These are phyloP conservation scores for Anolis carolinensis DNA, from an alignment of 2,113 vertebrate genomes.

Conservation along the genomic window DNA sequence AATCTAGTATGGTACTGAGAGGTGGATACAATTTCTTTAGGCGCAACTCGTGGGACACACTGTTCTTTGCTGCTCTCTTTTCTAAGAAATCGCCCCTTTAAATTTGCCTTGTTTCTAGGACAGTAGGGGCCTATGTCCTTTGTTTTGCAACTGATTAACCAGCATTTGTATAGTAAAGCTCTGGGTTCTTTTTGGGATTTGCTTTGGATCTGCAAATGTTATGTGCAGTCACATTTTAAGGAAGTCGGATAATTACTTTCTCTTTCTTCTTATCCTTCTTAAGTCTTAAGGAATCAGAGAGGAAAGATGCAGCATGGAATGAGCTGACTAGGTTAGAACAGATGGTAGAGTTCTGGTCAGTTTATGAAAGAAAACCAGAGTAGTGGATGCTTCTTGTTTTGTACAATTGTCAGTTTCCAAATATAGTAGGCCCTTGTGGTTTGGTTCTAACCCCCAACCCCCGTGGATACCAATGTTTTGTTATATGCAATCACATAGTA, in stretches of 20 bases:
- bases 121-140: neutral
- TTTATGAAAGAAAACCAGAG: conserved; percentile 13
- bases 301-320: conserved; percentile 34
- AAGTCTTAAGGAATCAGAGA: neutral
- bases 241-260: neutral
- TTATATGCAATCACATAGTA: too few relatives aligned
- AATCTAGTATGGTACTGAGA: neutral
- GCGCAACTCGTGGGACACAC: too few relatives aligned
- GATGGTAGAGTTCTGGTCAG: conserved; percentile 22
- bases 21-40: neutral
- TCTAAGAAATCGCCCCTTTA: neutral
- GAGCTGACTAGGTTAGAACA: conserved; percentile 29
- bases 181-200: neutral
- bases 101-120: neutral
- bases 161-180: neutral
- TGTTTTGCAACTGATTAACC: neutral
- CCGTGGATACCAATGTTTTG: too few relatives aligned
- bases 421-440: neutral
- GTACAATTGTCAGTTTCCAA: neutral
- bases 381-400: neutral
- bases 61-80: neutral
- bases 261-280: neutral
- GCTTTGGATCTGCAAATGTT: conserved; percentile 17
- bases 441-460: too few relatives aligned
- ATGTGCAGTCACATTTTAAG: neutral